phyloP scores from a whole-genome alignment of 2,113 vertebrate genomes.

The Propithecus coquereli region DNA sequence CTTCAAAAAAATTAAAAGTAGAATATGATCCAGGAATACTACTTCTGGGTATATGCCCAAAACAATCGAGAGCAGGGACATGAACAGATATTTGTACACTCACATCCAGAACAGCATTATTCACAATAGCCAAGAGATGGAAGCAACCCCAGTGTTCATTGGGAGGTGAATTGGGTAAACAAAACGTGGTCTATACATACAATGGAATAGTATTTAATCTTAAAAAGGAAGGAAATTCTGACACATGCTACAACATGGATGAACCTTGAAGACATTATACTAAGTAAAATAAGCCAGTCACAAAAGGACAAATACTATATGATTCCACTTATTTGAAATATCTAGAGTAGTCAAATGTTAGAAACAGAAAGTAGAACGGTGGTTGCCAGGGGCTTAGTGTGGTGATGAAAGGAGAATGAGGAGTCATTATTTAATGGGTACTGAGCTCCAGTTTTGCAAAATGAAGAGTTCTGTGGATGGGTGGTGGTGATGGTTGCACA shows the following conservation, averaged over 20 bases:
- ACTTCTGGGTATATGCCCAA: background rate
- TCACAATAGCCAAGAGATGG: background rate
- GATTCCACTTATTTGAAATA: background rate
- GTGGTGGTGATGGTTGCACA: background rate
- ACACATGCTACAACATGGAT: background rate
- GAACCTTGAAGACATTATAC: background rate
- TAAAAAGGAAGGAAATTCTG: background rate
- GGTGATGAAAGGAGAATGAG: background rate
- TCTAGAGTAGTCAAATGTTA: background rate
- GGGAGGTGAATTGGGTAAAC: background rate
- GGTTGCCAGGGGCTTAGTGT: background rate
- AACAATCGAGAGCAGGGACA: background rate
- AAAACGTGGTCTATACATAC: background rate
- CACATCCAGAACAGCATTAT: background rate
- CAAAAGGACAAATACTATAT: background rate
- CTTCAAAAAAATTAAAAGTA: background rate
- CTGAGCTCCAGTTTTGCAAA: background rate
- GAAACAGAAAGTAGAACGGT: background rate
- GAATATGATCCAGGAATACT: background rate
- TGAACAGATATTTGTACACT: background rate
- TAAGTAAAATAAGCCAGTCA: background rate
- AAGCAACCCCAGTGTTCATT: background rate
- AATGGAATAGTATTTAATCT: background rate
- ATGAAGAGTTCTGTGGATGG: background rate
- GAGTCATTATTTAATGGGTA: background rate